Evolutionary conservation across 2,797 vertebrate species (phyloP).

Genomic region (Xiphorhynchus erythropygius): DNA sequence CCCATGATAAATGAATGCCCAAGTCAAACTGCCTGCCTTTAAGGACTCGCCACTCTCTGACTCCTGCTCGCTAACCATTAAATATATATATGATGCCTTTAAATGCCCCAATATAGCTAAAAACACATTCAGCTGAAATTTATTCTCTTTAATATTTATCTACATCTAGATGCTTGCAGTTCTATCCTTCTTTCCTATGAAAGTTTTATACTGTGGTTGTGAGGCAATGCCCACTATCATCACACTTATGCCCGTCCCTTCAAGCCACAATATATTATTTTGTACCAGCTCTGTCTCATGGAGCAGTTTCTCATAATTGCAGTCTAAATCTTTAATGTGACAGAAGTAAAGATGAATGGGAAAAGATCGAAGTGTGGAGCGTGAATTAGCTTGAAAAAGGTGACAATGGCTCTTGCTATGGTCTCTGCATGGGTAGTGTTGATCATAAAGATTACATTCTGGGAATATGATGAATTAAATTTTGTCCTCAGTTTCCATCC

Average conservation of each 20-base stretch:
- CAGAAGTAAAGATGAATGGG: neutral
- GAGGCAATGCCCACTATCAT: neutral
- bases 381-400: neutral
- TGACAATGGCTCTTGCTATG: accelerated
- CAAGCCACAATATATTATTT: neutral
- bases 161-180: neutral
- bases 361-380: neutral
- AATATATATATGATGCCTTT: neutral
- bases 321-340: conserved; percentile 49
- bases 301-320: conserved; percentile 38
- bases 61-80: neutral
- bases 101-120: neutral
- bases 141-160: neutral
- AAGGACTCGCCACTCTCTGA: neutral
- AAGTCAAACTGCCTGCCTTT: neutral
- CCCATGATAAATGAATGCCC: neutral
- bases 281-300: neutral
- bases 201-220: neutral
- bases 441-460: neutral
- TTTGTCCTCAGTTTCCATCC: neutral
- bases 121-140: neutral
- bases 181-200: neutral
- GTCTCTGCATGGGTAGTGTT: neutral
- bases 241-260: neutral
- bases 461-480: neutral